Evolutionary conservation across 2,797 vertebrate species (phyloP), one percentile per base, ranked within the genome.

Genomic region (Rhinophrynus dorsalis): DNA sequence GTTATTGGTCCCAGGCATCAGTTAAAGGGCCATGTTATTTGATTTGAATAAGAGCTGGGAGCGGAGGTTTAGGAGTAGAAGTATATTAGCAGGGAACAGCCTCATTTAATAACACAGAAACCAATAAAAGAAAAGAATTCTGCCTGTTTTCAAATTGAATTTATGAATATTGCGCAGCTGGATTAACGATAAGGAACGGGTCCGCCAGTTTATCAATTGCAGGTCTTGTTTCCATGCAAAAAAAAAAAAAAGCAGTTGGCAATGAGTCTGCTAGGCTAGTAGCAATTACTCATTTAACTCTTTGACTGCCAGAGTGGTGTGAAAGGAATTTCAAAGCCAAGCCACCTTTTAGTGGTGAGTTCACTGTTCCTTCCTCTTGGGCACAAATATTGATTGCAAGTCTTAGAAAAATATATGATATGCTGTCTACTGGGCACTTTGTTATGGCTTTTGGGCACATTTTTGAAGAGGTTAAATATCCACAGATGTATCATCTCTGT

Each of bases 41-140:
- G 95, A 98, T 99, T 97, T 98, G 94, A 98, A 96, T 96, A 98
- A 94, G 93, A 95, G 92, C 93, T 95, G 78, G 88, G 89, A 95
- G 95, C 92, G 93, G 94, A 90, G 89, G 92, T 90, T 82, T 89
- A 88, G 92, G 91, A 85, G 89, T 89, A 83, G 91, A 96, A 95
- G 95, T 97, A 95, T 97, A 98, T 96, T 96, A 98, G 96, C 94
- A 94, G 95, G 95, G 96, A 98, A 96, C 94, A 96, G 95, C 96
- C 95, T 96, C 94, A 95, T 98, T 99, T 98, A 98, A 99, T 99
- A 99, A 98, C 94, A 96, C 87, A 92, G 92, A 97, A 97, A 98
- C 94, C 97, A 98, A 99, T 99, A 98, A 98, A 96, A 95, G 95
- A 89, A 95, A 92, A 90, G 83, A 83, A 90, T 90, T 89, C 89